Evolutionary conservation across 1,140 invertebrate genomes (phyloP).

Genomic region (Diprion similis): DNA sequence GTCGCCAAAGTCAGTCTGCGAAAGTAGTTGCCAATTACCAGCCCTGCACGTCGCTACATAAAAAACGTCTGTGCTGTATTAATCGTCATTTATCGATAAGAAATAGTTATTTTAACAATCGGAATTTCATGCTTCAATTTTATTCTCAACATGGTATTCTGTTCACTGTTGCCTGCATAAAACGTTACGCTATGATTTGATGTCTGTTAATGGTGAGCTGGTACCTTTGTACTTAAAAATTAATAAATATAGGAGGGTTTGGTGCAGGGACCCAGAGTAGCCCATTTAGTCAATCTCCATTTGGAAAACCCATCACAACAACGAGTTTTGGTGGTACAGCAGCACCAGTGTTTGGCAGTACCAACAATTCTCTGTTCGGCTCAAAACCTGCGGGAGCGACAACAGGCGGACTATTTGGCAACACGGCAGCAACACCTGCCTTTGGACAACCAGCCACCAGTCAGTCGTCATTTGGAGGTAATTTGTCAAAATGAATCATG

Average conservation of each 20-base stretch:
- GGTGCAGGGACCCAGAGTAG: slow-evolving; percentile 51
- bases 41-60: no score
- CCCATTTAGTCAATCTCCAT: slow-evolving; percentile 61
- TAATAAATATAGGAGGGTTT: slow-evolving; percentile 40
- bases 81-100: not conserved
- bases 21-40: no score
- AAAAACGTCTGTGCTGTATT: not conserved
- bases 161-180: not conserved
- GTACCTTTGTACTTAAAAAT: slow-evolving; percentile 3
- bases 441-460: slow-evolving; percentile 61
- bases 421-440: slow-evolving; percentile 49
- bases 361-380: slow-evolving; percentile 65
- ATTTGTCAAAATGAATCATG: not conserved
- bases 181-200: not conserved
- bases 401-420: slow-evolving; percentile 58
- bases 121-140: not conserved
- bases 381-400: slow-evolving; percentile 64
- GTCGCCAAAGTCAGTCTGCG: no score
- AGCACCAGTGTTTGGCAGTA: slow-evolving; percentile 60
- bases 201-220: not conserved
- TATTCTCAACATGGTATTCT: not conserved
- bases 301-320: slow-evolving; percentile 60
- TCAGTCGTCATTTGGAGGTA: slow-evolving; percentile 57
- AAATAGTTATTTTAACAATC: not conserved
- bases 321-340: slow-evolving; percentile 56